phyloP scores from a whole-genome alignment of 1,140 invertebrate genomes.

The Xylocopa sonorina region DNA sequence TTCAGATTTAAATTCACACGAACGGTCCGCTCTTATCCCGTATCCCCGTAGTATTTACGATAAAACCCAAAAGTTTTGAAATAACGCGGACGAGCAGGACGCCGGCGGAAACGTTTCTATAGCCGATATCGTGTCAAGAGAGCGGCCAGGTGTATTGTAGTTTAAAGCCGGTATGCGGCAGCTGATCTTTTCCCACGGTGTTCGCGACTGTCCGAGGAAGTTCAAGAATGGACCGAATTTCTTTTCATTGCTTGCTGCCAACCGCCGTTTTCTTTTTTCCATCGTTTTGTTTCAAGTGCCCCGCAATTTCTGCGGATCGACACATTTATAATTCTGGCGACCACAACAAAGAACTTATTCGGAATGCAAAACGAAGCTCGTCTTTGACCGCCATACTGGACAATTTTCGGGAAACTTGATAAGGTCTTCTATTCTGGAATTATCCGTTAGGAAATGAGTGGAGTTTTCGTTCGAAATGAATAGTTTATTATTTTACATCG shows the following conservation, averaged over 20 bases:
- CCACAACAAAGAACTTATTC: neutral
- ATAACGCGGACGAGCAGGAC: neutral
- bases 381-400: neutral
- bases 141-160: constrained; percentile 16
- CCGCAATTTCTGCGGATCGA: neutral
- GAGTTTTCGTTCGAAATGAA: no score
- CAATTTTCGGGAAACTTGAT: no score
- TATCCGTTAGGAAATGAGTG: no score
- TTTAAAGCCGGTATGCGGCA: constrained; percentile 1
- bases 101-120: neutral
- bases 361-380: neutral
- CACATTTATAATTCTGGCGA: constrained; percentile 23
- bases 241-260: neutral
- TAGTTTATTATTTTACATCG: no score
- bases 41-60: no score
- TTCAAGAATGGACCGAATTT: constrained; percentile 40
- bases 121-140: neutral
- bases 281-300: neutral
- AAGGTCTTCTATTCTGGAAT: no score
- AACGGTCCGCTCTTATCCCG: neutral
- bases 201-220: constrained; percentile 14
- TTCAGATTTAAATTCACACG: neutral
- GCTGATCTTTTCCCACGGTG: constrained; percentile 41
- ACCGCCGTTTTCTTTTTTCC: neutral
- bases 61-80: neutral